Base-by-base conservation (phyloP, 2,797 vertebrate genomes). In the Benthosema pterotum region DNA sequence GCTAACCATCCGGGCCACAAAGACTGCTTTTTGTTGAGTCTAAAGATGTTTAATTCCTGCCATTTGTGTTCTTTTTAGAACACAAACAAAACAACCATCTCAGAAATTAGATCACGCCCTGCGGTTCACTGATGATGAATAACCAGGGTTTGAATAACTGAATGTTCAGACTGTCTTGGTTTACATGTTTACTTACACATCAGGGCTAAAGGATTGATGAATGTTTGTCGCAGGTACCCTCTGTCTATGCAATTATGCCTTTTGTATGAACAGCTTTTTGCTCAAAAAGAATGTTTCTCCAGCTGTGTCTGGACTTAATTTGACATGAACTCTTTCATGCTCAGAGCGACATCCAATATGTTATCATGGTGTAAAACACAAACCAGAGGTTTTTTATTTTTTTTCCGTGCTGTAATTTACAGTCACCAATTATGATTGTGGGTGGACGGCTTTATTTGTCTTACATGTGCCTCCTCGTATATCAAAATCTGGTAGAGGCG, bases 391-490 rank as follows among this genome's bases (percentile, higher is more conserved):
- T 53, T 71, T 73, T 68, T 6, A 0, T 58, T 67, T 74, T 74
- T 74, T 78, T 75, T 50, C 54, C 38, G 28, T 63, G 73, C 64
- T 64, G 57, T 69, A 70, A 80, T 77, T 82, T 60, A 78, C 67
- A 78, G 60, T 74, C 81, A 80, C 66, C 74, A 73, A 75, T 87
- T 79, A 82, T 79, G 71, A 85, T 63, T 77, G 76, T 75, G 72
- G 67, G 66, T 77, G 77, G 68, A 82, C 60, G 56, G 38, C 57
- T 84, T 70, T 80, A 78, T 85, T 78, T 70, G 47, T 67, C 45
- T 46, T 84, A 71, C 62, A 75, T 70, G 64, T 78, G 63, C 63
- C 60, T 59, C 83, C 74, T 83, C 88, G 80, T 83, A 76, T 82
- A 82, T 86, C 51, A 83, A 38, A 78, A 77, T 75, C 66, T 74